Evolutionary conservation across 2,113 vertebrate species (phyloP).

Genomic region (Gymnorhina tibicen): DNA sequence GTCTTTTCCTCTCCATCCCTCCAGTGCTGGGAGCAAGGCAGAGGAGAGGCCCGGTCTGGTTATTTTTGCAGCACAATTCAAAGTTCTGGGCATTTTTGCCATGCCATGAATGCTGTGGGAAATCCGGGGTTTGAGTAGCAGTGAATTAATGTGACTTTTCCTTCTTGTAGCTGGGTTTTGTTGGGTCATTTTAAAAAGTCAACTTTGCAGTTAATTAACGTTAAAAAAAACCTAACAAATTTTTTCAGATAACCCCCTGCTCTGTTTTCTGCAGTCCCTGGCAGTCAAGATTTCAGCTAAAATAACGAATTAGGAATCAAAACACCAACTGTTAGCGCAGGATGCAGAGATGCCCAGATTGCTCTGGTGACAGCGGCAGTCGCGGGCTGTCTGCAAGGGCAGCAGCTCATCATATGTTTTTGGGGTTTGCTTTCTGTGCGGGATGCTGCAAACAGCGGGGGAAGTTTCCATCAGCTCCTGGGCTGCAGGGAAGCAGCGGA

Average conservation of each 20-base stretch:
- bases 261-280: background rate
- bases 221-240: too few relatives aligned
- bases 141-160: background rate
- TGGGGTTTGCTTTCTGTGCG: background rate
- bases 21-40: background rate
- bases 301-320: background rate
- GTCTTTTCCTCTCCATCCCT: background rate
- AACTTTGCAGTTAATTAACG: background rate
- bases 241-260: background rate
- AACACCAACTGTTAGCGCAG: conserved; percentile 41
- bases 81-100: background rate
- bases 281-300: background rate
- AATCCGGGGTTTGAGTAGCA: rapidly evolving
- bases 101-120: background rate
- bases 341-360: background rate
- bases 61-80: background rate
- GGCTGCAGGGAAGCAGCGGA: background rate
- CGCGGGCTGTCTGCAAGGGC: background rate
- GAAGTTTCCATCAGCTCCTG: background rate
- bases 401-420: conserved; percentile 3
- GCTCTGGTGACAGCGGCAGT: background rate
- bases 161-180: background rate
- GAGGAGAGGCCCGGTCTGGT: background rate
- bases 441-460: background rate
- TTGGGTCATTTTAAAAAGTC: background rate